Percentiles rank a stretch among this genome's conserved stretches.
phyloP scores from a whole-genome alignment of 2,888 invertebrate species.

The Trachelus iudaicus region DNA sequence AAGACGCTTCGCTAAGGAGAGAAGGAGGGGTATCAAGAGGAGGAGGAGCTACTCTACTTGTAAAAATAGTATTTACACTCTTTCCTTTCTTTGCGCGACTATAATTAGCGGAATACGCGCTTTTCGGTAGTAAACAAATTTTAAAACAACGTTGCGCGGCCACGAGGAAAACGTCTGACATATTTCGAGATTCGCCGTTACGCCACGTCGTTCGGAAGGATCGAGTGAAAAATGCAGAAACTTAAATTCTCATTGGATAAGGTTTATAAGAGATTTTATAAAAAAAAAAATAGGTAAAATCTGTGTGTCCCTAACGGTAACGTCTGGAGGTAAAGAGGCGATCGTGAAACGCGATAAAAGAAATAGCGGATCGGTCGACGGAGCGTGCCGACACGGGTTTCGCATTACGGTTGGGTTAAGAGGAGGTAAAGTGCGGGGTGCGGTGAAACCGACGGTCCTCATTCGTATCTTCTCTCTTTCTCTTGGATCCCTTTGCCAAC shows the following conservation, averaged over 20 bases:
- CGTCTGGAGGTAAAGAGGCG: background rate
- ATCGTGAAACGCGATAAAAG: background rate
- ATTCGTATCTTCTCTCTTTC: background rate
- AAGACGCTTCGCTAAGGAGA: background rate
- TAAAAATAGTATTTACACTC: slow-evolving; percentile 59
- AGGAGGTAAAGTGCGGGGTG: background rate
- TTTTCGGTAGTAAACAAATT: slow-evolving; percentile 57
- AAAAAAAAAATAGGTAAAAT: background rate
- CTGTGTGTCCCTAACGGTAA: background rate
- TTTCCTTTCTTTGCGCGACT: slow-evolving; percentile 57
- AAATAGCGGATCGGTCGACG: slow-evolving; percentile 25
- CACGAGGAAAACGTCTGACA: background rate
- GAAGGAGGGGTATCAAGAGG: background rate
- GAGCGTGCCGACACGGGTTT: slow-evolving; percentile 40
- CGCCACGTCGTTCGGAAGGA: background rate
- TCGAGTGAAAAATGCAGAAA: background rate
- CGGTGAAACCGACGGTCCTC: background rate
- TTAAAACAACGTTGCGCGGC: slow-evolving; percentile 31
- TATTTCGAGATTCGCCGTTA: background rate
- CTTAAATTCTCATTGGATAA: background rate
- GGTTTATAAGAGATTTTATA: background rate
- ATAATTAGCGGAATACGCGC: slow-evolving; percentile 58
- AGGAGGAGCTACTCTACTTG: slow-evolving; percentile 27
- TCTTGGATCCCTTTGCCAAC: background rate
- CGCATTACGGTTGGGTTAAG: slow-evolving; percentile 37